phyloP scores from a whole-genome alignment of 2,113 vertebrate genomes.

The Arenaria interpres region DNA sequence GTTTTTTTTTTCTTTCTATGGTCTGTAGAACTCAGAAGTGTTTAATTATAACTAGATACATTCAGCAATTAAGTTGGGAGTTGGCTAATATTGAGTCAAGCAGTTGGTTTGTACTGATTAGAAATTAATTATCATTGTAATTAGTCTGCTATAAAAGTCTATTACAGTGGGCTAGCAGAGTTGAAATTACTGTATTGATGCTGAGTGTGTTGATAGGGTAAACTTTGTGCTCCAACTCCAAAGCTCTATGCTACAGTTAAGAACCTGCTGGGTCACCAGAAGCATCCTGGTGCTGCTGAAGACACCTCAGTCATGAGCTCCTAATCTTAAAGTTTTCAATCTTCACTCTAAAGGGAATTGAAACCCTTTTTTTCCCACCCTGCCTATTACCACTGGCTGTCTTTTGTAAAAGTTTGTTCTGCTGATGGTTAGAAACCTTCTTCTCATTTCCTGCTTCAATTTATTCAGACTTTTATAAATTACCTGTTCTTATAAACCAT shows the following conservation, averaged over 20 bases:
- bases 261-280: background rate
- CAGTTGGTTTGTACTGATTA: background rate
- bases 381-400: background rate
- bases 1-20: background rate
- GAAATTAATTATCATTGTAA: background rate
- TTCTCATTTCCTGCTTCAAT: conserved; percentile 1
- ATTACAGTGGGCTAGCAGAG: background rate
- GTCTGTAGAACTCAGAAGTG: background rate
- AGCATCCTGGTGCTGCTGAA: background rate
- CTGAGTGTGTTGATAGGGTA: background rate
- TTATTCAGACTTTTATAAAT: background rate
- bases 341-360: background rate
- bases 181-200: background rate
- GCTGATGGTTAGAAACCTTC: background rate
- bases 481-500: background rate
- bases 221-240: background rate
- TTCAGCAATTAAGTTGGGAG: background rate
- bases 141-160: background rate
- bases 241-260: background rate
- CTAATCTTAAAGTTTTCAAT: background rate
- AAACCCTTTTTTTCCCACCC: background rate
- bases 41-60: background rate
- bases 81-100: background rate
- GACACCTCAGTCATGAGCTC: background rate
- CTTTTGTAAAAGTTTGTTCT: background rate